Evolutionary conservation across 2,797 vertebrate genomes (phyloP).

Genomic region (Sebastes minor): DNA sequence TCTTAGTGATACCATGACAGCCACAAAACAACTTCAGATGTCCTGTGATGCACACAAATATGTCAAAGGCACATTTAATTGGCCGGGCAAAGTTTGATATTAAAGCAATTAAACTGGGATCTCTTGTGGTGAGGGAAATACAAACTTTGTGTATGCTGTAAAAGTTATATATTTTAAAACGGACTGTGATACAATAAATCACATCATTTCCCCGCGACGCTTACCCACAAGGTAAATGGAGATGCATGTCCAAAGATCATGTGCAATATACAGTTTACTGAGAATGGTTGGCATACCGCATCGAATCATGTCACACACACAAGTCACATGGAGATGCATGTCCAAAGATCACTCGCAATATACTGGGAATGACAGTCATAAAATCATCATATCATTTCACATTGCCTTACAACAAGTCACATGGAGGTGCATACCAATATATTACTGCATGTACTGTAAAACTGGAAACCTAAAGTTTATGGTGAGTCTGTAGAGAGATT

Average conservation of each 20-base stretch:
- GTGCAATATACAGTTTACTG: neutral
- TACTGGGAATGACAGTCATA: slow-evolving; percentile 28
- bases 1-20: slow-evolving; percentile 10
- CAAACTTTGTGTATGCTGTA: neutral
- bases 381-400: slow-evolving; percentile 25
- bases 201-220: neutral
- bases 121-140: neutral
- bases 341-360: slow-evolving; percentile 56
- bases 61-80: neutral
- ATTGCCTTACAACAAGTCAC: slow-evolving; percentile 20
- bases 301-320: neutral
- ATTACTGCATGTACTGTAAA: neutral
- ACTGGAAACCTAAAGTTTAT: neutral
- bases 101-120: neutral
- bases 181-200: neutral
- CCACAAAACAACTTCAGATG: slow-evolving; percentile 6
- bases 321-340: slow-evolving; percentile 31
- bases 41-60: slow-evolving; percentile 9
- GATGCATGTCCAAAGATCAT: neutral
- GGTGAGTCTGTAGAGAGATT: neutral
- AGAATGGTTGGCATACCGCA: neutral
- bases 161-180: neutral
- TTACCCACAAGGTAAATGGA: neutral
- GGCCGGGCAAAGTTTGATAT: neutral
- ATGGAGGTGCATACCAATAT: neutral